Conservation (phyloP, 2,888 invertebrate species). For the Heliconius ethilla region DNA sequence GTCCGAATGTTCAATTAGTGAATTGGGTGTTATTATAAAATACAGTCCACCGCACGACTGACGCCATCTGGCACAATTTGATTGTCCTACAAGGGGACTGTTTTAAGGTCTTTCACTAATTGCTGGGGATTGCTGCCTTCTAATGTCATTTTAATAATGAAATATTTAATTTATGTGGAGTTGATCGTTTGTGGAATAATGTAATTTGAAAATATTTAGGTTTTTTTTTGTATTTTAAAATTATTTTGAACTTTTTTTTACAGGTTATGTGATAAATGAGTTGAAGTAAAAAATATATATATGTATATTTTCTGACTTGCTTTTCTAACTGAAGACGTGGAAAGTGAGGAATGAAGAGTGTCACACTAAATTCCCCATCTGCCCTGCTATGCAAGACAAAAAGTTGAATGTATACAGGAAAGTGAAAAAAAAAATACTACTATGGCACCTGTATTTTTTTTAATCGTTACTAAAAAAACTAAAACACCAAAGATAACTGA, state of each 20-base stretch:
- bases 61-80: constrained; percentile 71
- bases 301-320: no score
- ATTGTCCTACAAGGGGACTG: constrained; percentile 46
- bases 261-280: no score
- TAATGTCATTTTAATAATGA: constrained; percentile 16
- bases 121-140: background rate
- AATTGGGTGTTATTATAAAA: constrained; percentile 75
- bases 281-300: no score
- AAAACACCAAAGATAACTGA: background rate
- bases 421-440: no score
- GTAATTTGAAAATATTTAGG: background rate
- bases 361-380: no score
- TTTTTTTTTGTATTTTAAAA: background rate
- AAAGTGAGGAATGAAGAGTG: no score
- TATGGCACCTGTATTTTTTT: no score
- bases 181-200: background rate
- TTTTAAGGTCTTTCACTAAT: constrained; percentile 32
- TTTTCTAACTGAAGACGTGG: no score
- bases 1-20: constrained; percentile 64
- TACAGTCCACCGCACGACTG: constrained; percentile 58
- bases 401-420: no score
- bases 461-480: no score
- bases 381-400: no score
- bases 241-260: no score
- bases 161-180: background rate